Evolutionary conservation across 2,113 vertebrate genomes (phyloP).

Genomic region (Hoplias malabaricus): DNA sequence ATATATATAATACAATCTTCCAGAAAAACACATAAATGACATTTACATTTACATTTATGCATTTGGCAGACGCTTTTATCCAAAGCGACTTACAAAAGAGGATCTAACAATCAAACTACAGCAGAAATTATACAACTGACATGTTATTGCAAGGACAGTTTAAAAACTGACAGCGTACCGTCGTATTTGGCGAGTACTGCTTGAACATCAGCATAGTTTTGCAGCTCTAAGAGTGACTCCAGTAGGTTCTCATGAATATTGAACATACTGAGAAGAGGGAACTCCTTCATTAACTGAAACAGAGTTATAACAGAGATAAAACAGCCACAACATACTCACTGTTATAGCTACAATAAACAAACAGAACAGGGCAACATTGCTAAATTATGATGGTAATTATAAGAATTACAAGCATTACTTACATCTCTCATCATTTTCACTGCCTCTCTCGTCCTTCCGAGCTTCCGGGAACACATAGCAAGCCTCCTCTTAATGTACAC

Average conservation of each 20-base stretch:
- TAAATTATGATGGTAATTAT: background rate
- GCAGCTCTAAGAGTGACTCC: constrained; percentile 93
- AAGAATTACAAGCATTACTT: constrained; percentile 66
- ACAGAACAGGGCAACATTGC: background rate
- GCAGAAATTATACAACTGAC: no score
- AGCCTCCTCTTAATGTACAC: constrained; percentile 97
- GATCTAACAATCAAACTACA: no score
- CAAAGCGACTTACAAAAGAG: no score
- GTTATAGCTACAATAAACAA: background rate
- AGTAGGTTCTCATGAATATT: constrained; percentile 98
- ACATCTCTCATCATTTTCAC: constrained; percentile 99
- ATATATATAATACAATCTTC: no score
- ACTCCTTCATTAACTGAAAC: constrained; percentile 98
- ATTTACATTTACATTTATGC: no score
- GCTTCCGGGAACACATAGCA: constrained; percentile 97
- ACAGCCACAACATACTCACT: background rate
- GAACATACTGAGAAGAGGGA: constrained; percentile 98
- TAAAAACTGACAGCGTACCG: constrained; percentile 74
- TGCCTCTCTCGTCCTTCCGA: constrained; percentile 94
- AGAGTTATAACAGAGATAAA: constrained; percentile 61
- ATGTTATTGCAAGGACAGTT: background rate
- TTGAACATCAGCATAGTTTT: constrained; percentile 96
- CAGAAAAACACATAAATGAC: background rate
- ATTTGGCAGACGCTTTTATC: no score
- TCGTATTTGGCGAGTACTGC: constrained; percentile 98